Evolutionary conservation across 2,888 invertebrate genomes (phyloP).

Genomic region (Cyclophora punctaria): DNA sequence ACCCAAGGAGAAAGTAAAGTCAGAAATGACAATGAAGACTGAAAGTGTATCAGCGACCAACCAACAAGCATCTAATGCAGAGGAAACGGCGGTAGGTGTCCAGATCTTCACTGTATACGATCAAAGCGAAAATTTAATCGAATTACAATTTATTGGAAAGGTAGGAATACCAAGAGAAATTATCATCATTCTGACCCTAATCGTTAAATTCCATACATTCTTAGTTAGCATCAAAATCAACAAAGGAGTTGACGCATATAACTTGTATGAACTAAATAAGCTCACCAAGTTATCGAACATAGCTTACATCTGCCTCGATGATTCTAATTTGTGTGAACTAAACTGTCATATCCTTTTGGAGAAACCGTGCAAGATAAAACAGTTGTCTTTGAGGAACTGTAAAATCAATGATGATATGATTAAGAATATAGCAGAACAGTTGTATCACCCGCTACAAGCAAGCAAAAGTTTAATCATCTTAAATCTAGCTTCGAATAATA

Average conservation of each 20-base stretch:
- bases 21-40: no score
- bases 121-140: no score
- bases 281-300: constrained; percentile 31
- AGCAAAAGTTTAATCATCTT: constrained; percentile 34
- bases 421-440: constrained; percentile 27
- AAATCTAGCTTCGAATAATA: constrained; percentile 43
- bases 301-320: constrained; percentile 43
- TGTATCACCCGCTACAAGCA: constrained; percentile 28
- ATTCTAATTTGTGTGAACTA: constrained; percentile 25
- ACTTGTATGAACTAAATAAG: constrained; percentile 37
- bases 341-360: constrained; percentile 36
- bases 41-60: no score
- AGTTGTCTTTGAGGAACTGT: constrained; percentile 43
- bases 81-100: no score
- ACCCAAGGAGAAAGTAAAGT: no score
- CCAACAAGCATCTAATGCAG: no score
- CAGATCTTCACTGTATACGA: constrained; percentile 13
- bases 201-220: constrained; percentile 27
- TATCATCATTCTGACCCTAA: constrained; percentile 32
- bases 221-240: constrained; percentile 31
- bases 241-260: constrained; percentile 24
- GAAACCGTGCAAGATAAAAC: constrained; percentile 23
- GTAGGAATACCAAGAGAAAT: constrained; percentile 26
- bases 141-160: no score
- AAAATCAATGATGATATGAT: constrained; percentile 34